Evolutionary conservation across 2,113 vertebrate species (phyloP).

Genomic region (Halcyon malimbica): DNA sequence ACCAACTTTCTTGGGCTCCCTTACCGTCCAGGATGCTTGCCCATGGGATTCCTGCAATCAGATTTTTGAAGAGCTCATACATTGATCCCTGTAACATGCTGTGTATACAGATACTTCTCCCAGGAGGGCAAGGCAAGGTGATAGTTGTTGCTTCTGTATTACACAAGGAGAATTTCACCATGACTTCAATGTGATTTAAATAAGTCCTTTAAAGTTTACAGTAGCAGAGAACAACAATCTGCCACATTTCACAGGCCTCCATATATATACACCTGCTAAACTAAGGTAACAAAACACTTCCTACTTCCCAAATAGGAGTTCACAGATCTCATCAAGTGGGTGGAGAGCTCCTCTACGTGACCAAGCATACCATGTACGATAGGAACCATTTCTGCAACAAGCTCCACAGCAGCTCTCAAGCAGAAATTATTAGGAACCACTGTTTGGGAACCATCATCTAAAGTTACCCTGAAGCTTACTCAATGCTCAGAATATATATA

Average conservation of each 20-base stretch:
- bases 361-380: not conserved
- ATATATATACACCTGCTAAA: not conserved
- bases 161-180: not conserved
- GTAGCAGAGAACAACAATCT: not conserved
- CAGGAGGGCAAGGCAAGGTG: not conserved
- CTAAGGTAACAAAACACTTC: not conserved
- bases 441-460: not conserved
- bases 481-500: not conserved
- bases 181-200: not conserved
- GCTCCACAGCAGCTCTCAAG: not conserved
- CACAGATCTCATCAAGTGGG: not conserved
- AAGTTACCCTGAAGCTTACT: not conserved
- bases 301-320: not conserved
- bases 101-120: not conserved
- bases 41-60: no score
- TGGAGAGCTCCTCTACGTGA: not conserved
- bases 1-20: no score
- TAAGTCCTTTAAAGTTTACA: not conserved
- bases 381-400: not conserved
- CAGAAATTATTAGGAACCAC: not conserved
- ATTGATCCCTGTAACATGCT: not conserved
- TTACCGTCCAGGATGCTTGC: no score
- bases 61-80: not conserved
- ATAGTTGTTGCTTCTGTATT: not conserved
- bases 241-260: not conserved